A percentile compares a stretch with the other conserved stretches of the same genome.
Conservation (phyloP, 2,113 vertebrate species). For the Upupa epops region DNA sequence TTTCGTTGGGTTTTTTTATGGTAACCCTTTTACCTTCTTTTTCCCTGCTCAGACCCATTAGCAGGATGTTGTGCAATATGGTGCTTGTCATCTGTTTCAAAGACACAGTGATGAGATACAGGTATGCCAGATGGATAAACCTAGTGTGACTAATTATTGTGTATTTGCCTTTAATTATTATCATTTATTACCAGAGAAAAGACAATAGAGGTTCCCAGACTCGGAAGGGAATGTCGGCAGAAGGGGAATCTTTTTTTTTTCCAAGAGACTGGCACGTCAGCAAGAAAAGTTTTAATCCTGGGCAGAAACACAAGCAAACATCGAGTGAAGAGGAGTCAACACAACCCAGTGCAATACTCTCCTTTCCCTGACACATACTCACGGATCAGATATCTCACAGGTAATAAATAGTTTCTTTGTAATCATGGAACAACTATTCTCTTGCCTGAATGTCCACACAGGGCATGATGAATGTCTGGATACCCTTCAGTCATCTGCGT, state of each 20-base stretch:
- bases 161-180: slow-evolving; percentile 92
- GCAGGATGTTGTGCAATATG: slow-evolving; percentile 80
- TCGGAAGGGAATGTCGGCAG: slow-evolving; percentile 68
- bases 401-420: slow-evolving; percentile 24
- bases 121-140: slow-evolving; percentile 90
- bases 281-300: slow-evolving; percentile 55
- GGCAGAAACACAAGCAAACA: not conserved
- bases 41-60: slow-evolving; percentile 76
- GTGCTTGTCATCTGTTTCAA: slow-evolving; percentile 82
- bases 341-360: not conserved
- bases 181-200: slow-evolving; percentile 88
- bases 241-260: slow-evolving; percentile 44
- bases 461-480: not conserved
- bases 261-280: slow-evolving; percentile 2
- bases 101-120: slow-evolving; percentile 81
- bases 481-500: not conserved
- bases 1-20: not conserved
- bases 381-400: not conserved
- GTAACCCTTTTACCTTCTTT: slow-evolving; percentile 71
- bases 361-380: not conserved
- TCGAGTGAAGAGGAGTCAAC: not conserved
- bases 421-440: not conserved
- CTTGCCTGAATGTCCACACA: not conserved
- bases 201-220: slow-evolving; percentile 84
- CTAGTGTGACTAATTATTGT: slow-evolving; percentile 94